Evolutionary conservation across 2,797 vertebrate genomes (phyloP), one percentile per base, ranked within the genome.

Genomic region (Coccyzus lansbergi): DNA sequence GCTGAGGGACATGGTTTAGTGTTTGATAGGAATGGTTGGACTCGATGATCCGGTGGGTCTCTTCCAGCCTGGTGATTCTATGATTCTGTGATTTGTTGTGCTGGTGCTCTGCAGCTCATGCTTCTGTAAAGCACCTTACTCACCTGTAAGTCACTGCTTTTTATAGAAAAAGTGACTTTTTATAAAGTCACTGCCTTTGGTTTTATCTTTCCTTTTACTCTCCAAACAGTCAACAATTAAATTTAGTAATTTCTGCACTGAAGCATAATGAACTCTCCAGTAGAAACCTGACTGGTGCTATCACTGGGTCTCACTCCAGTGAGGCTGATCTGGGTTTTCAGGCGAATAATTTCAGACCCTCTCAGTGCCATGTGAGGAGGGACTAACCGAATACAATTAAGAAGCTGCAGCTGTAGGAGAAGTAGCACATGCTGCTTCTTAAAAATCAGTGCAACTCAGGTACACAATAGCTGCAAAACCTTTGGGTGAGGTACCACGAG

Each of bases 361-460:
- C 2, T 13, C 90, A 1, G 0, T 7, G 3, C 69, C 6, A 49
- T 3, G 5, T 24, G 24, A 46, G 68, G 25, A 77, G 56, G 53
- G 38, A 79, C 70, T 71, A 20, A 6, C 31, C 38, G 31, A 56
- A 40, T 20, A 20, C 52, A 49, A 4, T 63, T 44, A 26, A 44
- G 17, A 36, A 33, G 31, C 28, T 81, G 20, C 24, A 44, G 0
- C 31, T 65, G 33, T n/a, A 62, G 60, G 42, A 64, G 31, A 80
- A 42, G 15, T 52, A 59, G 34, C n/a, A 25, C 1, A 0, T 75
- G 44, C 10, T 67, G 29, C n/a, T 62, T 62, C 29, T 72, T 19
- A 69, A 46, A 90, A 79, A 56, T 4, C 2, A 1, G 1, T 46
- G 3, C 1, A 0, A 0, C 22, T 34, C 0, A 5, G 12, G 26